Percentiles rank a stretch among this genome's conserved stretches.
Evolutionary conservation across 2,113 vertebrate species (phyloP).

Genomic region (Patagioenas fasciata): DNA sequence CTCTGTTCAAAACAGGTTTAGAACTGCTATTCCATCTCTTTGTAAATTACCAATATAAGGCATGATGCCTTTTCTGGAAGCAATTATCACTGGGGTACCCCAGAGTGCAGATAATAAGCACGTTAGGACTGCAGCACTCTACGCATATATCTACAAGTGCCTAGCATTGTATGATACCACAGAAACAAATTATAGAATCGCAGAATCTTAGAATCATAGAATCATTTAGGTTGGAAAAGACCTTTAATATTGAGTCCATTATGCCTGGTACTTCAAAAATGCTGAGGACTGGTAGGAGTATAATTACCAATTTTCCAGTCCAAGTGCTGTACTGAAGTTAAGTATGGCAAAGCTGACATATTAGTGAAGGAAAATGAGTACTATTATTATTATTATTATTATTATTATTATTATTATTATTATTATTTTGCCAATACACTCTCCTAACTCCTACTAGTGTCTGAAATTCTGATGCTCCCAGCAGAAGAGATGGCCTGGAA

Average conservation of each 20-base stretch:
- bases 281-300: neutral
- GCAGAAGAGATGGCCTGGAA: neutral
- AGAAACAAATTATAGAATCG: neutral
- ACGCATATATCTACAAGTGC: neutral
- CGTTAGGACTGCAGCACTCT: neutral
- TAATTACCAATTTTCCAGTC: neutral
- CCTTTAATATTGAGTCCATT: no score
- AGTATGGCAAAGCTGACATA: neutral
- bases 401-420: no score
- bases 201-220: no score
- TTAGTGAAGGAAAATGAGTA: neutral
- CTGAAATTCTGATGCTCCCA: constrained; percentile 22
- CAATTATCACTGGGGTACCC: fast-evolving
- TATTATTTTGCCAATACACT: neutral
- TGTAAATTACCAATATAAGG: neutral
- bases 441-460: neutral
- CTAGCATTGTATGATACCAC: neutral
- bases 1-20: neutral
- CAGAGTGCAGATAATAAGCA: neutral
- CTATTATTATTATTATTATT: no score
- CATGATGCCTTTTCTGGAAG: neutral
- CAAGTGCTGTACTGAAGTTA: neutral
- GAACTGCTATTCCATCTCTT: neutral
- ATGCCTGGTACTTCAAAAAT: neutral
- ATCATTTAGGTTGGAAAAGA: no score